A percentile compares a stretch with the other conserved stretches of the same genome.
These are phyloP conservation scores for Barbus barbus DNA, from an alignment of 2,113 vertebrate species.

Conservation along the genomic window DNA sequence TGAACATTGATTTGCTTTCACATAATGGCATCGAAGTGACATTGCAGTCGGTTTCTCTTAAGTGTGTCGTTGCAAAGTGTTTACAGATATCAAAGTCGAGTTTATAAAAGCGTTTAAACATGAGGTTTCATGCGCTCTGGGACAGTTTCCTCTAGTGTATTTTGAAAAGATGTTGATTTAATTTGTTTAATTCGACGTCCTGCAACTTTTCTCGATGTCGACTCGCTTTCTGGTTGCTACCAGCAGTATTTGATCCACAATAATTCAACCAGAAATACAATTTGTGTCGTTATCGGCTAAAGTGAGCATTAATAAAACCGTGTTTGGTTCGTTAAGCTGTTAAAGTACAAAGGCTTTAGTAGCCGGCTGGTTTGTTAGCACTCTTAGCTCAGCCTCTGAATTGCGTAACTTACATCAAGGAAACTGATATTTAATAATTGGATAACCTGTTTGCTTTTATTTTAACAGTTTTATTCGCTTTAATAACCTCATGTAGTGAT, in stretches of 20 bases:
- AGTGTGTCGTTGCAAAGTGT: neutral
- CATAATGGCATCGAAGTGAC: conserved; percentile 13
- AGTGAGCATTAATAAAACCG: neutral
- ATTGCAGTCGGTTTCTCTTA: conserved; percentile 9
- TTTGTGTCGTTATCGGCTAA: neutral
- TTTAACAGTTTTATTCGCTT: too few relatives aligned
- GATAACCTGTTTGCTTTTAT: neutral
- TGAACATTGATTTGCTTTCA: conserved; percentile 31
- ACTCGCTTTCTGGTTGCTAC: neutral
- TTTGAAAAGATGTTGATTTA: neutral
- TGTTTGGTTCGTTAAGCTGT: neutral
- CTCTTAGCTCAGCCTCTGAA: conserved; percentile 10
- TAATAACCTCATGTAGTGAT: neutral
- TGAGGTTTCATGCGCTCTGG: neutral
- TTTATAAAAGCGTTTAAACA: neutral
- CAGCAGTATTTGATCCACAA: neutral
- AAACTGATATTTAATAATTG: neutral
- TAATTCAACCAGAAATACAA: neutral
- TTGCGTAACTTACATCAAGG: conserved; percentile 27
- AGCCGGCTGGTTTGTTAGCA: conserved; percentile 19
- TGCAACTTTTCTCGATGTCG: conserved; percentile 3
- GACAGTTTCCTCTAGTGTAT: neutral
- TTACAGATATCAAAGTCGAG: neutral
- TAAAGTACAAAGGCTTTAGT: neutral
- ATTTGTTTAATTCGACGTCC: conserved; percentile 6